Evolutionary conservation across 2,888 invertebrate genomes (phyloP).

Genomic region (Homarus gammarus): DNA sequence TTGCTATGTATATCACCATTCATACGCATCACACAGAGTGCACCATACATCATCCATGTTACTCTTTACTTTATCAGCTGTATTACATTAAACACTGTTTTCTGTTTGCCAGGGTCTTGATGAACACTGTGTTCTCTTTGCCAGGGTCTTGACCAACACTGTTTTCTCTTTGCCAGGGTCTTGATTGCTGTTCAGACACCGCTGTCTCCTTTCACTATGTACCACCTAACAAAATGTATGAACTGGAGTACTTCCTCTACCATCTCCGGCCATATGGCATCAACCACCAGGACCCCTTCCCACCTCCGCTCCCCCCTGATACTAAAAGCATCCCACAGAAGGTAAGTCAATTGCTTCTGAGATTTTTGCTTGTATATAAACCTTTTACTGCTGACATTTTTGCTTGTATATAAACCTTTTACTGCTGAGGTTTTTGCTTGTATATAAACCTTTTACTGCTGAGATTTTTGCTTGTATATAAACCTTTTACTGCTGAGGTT

Average conservation of each 20-base stretch:
- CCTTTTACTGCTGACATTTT: not conserved
- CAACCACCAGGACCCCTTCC: slow-evolving; percentile 57
- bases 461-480: too few relatives aligned
- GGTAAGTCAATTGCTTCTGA: slow-evolving; percentile 33
- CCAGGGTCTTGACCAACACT: too few relatives aligned
- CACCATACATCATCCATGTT: too few relatives aligned
- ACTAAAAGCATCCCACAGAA: slow-evolving; percentile 30
- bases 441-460: not conserved
- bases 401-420: not conserved
- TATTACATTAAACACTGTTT: too few relatives aligned
- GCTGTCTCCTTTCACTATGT: slow-evolving; percentile 97
- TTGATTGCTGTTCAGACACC: slow-evolving; percentile 94
- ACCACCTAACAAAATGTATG: slow-evolving; percentile 94
- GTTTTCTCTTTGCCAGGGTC: slow-evolving; percentile 82
- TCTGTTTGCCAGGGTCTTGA: too few relatives aligned
- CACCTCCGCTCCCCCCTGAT: slow-evolving; percentile 69
- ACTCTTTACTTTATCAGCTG: too few relatives aligned
- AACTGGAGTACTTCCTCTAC: slow-evolving; percentile 95
- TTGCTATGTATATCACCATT: too few relatives aligned
- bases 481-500: not conserved
- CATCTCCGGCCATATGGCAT: slow-evolving; percentile 87
- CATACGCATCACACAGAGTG: too few relatives aligned
- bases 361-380: too few relatives aligned
- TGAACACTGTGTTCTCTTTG: too few relatives aligned
- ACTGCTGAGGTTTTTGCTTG: not conserved